Evolutionary conservation across 2,888 invertebrate genomes (phyloP).

Genomic region (Cylindroiulus punctatus): DNA sequence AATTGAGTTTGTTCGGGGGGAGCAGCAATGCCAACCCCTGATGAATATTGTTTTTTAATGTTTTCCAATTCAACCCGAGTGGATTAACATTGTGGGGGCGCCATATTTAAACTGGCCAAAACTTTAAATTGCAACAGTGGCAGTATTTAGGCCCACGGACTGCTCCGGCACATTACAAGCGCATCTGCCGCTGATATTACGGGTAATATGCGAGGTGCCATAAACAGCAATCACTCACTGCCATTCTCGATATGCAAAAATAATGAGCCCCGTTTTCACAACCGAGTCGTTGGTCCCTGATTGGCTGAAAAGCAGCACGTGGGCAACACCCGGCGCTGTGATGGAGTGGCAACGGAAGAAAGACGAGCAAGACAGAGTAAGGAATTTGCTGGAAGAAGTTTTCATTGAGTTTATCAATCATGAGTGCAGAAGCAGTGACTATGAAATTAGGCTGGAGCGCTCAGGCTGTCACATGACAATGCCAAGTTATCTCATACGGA

Average conservation of each 20-base stretch:
- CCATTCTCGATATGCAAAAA: constrained; percentile 51
- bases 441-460: constrained; percentile 57
- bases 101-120: no score
- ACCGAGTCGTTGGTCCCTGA: no score
- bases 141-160: neutral
- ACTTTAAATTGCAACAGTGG: no score
- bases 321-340: constrained; percentile 10
- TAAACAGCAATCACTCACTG: constrained; percentile 53
- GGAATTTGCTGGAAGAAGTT: constrained; percentile 55
- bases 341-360: constrained; percentile 51
- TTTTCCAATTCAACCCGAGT: no score
- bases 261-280: constrained; percentile 43
- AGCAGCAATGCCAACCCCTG: no score
- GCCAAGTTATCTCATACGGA: constrained; percentile 57
- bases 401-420: constrained; percentile 58
- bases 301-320: constrained; percentile 44
- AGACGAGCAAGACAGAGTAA: constrained; percentile 42
- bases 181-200: constrained; percentile 19
- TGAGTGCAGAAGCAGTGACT: constrained; percentile 57
- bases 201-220: constrained; percentile 50
- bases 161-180: neutral
- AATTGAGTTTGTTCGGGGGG: no score
- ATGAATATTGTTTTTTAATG: no score
- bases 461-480: constrained; percentile 57
- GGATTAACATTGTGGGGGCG: no score